Conservation (phyloP, 1,140 invertebrate species). For the Drosophila insularis region DNA sequence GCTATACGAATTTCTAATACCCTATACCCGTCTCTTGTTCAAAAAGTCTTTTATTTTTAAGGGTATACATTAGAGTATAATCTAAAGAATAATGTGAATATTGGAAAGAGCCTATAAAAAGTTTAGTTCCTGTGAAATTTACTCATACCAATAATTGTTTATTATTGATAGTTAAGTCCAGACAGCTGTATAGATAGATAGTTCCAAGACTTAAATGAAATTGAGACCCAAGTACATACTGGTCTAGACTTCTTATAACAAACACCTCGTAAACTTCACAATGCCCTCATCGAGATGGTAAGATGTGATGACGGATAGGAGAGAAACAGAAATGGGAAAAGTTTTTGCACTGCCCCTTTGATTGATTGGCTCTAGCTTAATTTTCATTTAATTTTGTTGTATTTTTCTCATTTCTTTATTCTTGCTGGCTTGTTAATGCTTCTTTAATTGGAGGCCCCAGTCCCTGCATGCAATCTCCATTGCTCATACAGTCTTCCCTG, state of each 20-base stretch:
- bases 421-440: conserved; percentile 55
- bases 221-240: no score
- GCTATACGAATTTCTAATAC: neutral
- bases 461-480: neutral
- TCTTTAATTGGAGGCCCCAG: conserved; percentile 52
- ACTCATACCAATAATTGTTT: no score
- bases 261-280: no score
- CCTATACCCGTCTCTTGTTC: neutral
- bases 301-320: neutral
- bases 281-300: neutral
- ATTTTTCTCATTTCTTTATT: conserved; percentile 14
- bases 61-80: no score
- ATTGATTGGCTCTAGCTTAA: conserved; percentile 54
- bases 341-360: conserved; percentile 25
- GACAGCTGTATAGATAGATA: no score
- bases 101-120: no score
- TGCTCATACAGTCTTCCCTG: neutral
- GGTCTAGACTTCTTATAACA: no score
- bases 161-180: neutral
- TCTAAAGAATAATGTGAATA: no score
- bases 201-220: no score
- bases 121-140: no score
- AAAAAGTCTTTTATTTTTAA: no score
- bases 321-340: neutral
- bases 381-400: neutral